Percentiles rank a stretch among this genome's conserved stretches.
Conservation (phyloP, 2,113 vertebrate species). For the Catagonus wagneri region DNA sequence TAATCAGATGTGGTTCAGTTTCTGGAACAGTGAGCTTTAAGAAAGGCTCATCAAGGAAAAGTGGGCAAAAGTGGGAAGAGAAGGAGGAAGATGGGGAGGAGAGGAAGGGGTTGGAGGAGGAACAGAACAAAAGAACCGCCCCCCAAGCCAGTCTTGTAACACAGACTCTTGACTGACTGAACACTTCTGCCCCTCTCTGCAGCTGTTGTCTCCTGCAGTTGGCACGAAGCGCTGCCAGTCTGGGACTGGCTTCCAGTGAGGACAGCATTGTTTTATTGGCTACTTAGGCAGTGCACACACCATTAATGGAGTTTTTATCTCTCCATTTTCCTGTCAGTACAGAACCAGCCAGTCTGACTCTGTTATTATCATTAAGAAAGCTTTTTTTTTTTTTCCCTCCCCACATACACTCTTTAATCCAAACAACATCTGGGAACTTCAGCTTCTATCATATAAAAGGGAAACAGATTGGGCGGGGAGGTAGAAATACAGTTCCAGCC, state of each 20-base stretch:
- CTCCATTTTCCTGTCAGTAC: constrained; percentile 85
- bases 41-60: constrained; percentile 63
- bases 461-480: constrained; percentile 79
- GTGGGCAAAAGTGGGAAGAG: not conserved
- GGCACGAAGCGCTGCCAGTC: constrained; percentile 75
- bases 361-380: constrained; percentile 85
- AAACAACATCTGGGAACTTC: constrained; percentile 90
- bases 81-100: not conserved
- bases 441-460: constrained; percentile 73
- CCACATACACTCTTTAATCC: constrained; percentile 83
- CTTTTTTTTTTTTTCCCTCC: constrained; percentile 77
- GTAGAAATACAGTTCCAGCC: constrained; percentile 39
- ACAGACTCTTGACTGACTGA: constrained; percentile 54
- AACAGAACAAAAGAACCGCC: not conserved
- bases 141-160: not conserved
- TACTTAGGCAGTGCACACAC: constrained; percentile 72
- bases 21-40: constrained; percentile 72
- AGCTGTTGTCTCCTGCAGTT: constrained; percentile 79
- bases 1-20: constrained; percentile 68
- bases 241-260: constrained; percentile 76
- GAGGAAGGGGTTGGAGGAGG: not conserved
- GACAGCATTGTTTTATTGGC: constrained; percentile 78
- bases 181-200: constrained; percentile 58
- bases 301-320: constrained; percentile 87
- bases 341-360: constrained; percentile 88